Evolutionary conservation across 2,888 invertebrate genomes (phyloP), one percentile per base, ranked within the genome.

Genomic region (Tromatobia lineatoria): DNA sequence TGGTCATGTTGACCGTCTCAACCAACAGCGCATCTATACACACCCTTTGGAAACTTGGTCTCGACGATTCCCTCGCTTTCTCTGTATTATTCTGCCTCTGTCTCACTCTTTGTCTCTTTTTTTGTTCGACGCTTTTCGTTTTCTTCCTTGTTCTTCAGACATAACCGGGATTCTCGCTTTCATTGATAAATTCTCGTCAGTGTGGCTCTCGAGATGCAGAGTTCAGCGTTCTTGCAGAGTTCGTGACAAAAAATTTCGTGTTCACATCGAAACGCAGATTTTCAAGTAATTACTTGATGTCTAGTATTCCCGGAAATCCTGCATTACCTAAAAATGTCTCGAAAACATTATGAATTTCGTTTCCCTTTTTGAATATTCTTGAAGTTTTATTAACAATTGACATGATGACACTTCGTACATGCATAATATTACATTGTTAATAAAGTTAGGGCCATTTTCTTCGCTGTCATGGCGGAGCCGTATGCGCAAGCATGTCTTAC

Each of bases 31-130:
- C 59, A 34, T 77, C 45, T 73, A 18, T 66, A 66, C 57, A 67
- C 69, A 83, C 79, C 66, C 76, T 83, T 76, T 71, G 42, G 52
- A 81, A 84, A 84, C 69, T 80, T 78, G 59, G 78, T 75, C 81
- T 69, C 57, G 70, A 66, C 77, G 29, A 45, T 80, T 82, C 76
- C 50, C 15, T 71, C 42, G 52, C 54, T 2, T 20, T 13, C 13
- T 18, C 23, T 50, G n/a, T 69, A 70, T 80, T 71, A 77, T 61
- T 69, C 52, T 74, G 42, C 42, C 67, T 66, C 69, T 52, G 67
- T 25, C 47, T 59, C 7, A 54, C 45, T 47, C 64, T 59, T 47
- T 23, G 59, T 15, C 11, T 54, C 38, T 57, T 34, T 29, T 23
- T 7, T 70, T 57, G 18, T 38, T 42, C 20, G 23, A 57, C 20